Evolutionary conservation across 1,140 invertebrate genomes (phyloP), one percentile per base, ranked within the genome.

Genomic region (Bombus vancouverensis): DNA sequence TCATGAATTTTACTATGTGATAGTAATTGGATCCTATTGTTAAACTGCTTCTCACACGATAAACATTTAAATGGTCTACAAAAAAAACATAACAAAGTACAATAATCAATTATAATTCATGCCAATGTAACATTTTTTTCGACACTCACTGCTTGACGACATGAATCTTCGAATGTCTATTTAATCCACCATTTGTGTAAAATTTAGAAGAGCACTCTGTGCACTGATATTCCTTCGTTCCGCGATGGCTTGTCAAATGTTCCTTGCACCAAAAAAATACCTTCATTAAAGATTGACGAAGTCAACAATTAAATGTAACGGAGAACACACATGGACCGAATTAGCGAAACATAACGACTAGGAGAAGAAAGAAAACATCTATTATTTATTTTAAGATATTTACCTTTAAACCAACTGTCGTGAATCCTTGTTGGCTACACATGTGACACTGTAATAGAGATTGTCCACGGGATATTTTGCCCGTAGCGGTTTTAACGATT

Each of bases 241-340:
- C 92, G 28, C 89, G 88, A 92, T 97, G 96, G 4, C 95, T 96
- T 79, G 95, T 95, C 34, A 96, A 92, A 91, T 97, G 96, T 85
- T 96, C 95, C 93, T 96, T 95, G 37, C 90, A 66, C 15, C 22
- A 28, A 78, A 78, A 32, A 32, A 42, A n/a, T 62, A 0, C 5
- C 4, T 57, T 57, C 34, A 18, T 10, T 42, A n/a, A 42, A n/a
- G 28, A 42, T 42, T 42, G 4, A n/a, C 10, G 3, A 71, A 5
- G 28, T 13, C 18, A 18, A 68, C 6, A 22, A 34, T 68, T 10
- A 37, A 66, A 66, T 18, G 0, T 34, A 6, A 22, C 8, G 28
- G 13, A n/a, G n/a, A 13, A 32, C 12, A 37, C 22, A 32, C 32
- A 22, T 2, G 2, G 65, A 34, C 18, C 5, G n/a, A 34, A 66